A percentile compares a stretch with the other conserved stretches of the same genome.
Conservation (phyloP, 2,113 vertebrate genomes). For the Petaurus breviceps region DNA sequence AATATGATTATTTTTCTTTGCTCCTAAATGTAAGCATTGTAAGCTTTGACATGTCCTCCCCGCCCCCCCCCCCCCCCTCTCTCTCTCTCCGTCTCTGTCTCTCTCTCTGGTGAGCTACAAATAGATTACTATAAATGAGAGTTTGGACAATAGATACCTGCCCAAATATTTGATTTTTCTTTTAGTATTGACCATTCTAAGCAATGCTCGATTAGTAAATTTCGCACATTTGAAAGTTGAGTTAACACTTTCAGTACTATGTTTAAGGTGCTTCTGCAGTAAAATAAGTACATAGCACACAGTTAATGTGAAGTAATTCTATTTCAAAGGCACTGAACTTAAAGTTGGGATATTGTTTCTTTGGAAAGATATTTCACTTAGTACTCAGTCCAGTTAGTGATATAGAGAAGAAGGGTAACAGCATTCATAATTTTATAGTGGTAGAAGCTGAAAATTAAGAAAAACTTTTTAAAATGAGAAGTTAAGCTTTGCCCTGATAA, state of each 20-base stretch:
- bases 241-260: not conserved
- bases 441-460: not conserved
- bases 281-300: not conserved
- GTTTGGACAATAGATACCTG: not conserved
- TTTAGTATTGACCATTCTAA: fast-evolving
- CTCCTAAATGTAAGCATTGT: not conserved
- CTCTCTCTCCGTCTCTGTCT: too few species aligned
- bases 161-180: fast-evolving
- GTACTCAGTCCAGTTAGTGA: too few species aligned
- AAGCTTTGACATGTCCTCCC: not conserved
- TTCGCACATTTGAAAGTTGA: too few species aligned
- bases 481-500: fast-evolving
- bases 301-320: not conserved
- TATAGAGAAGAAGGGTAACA: not conserved
- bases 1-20: conserved; percentile 24
- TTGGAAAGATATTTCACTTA: not conserved
- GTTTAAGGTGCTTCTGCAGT: not conserved
- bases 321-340: not conserved
- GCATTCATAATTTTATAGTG: too few species aligned
- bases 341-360: not conserved
- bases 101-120: not conserved
- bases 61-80: too few species aligned
- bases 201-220: too few species aligned
- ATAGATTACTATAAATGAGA: not conserved
- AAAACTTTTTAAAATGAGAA: fast-evolving